Evolutionary conservation across 2,113 vertebrate genomes (phyloP).

Genomic region (Elgaria multicarinata): DNA sequence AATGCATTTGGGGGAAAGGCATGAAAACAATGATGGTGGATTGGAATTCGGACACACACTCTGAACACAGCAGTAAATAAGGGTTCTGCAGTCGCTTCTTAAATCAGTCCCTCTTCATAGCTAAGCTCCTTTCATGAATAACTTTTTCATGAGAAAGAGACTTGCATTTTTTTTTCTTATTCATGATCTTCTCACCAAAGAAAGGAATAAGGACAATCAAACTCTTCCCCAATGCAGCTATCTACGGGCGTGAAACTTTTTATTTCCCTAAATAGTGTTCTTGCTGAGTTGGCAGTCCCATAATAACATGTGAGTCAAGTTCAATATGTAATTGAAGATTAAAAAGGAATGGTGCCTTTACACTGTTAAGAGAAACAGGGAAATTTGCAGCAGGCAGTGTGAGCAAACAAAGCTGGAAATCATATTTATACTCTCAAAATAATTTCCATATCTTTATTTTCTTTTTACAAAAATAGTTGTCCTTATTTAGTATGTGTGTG

Average conservation of each 20-base stretch:
- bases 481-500: neutral
- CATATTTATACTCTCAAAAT: slow-evolving; percentile 16
- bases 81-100: slow-evolving; percentile 49
- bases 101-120: slow-evolving; percentile 35
- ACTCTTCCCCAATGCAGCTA: slow-evolving; percentile 9
- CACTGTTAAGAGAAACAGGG: slow-evolving; percentile 26
- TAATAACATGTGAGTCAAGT: slow-evolving; percentile 3
- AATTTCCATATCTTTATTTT: neutral
- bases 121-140: slow-evolving; percentile 31
- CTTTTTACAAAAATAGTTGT: neutral
- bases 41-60: slow-evolving; percentile 19
- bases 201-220: slow-evolving; percentile 49
- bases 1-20: slow-evolving; percentile 31
- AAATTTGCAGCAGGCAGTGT: slow-evolving; percentile 16
- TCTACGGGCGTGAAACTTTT: slow-evolving; percentile 18
- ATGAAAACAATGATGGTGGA: slow-evolving; percentile 49
- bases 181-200: slow-evolving; percentile 23
- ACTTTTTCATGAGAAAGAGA: slow-evolving; percentile 6
- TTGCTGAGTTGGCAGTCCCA: slow-evolving; percentile 34
- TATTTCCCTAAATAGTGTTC: slow-evolving; percentile 18
- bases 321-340: slow-evolving; percentile 53
- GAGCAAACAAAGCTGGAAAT: slow-evolving; percentile 33
- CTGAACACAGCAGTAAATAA: slow-evolving; percentile 45
- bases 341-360: slow-evolving; percentile 35
- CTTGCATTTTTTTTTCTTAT: slow-evolving; percentile 21